These are phyloP conservation scores for Drosophila willistoni DNA, from an alignment of 1,140 invertebrate species.

Conservation along the genomic window DNA sequence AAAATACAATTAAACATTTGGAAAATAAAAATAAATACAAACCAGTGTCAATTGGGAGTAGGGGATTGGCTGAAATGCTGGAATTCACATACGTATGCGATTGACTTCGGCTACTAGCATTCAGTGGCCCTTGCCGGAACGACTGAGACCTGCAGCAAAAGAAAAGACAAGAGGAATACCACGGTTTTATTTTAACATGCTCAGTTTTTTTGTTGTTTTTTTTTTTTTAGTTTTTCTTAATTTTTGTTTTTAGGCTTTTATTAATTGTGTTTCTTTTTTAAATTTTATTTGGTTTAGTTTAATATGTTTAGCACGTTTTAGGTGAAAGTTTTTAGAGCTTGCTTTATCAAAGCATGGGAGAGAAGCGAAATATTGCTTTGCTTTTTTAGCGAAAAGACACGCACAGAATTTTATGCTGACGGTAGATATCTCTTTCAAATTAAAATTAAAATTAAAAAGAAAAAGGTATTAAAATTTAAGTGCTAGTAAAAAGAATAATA, in stretches of 20 bases:
- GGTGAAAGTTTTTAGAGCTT: slow-evolving; percentile 16
- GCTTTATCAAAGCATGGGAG: slow-evolving; percentile 3
- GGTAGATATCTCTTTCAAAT: slow-evolving; percentile 3
- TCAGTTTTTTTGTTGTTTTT: slow-evolving; percentile 58
- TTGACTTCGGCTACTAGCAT: slow-evolving; percentile 84
- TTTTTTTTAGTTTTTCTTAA: slow-evolving; percentile 19
- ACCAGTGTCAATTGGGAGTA: slow-evolving; percentile 90
- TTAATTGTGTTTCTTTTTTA: slow-evolving; percentile 10
- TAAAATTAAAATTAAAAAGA: background rate
- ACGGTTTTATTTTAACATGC: slow-evolving; percentile 83
- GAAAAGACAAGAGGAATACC: slow-evolving; percentile 87
- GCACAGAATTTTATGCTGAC: slow-evolving; percentile 2
- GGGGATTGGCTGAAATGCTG: slow-evolving; percentile 92
- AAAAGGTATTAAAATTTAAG: background rate
- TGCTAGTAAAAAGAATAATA: background rate
- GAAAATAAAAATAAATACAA: slow-evolving; percentile 84
- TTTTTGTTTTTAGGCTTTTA: slow-evolving; percentile 35
- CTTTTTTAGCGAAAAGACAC: slow-evolving; percentile 9
- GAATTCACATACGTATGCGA: slow-evolving; percentile 86
- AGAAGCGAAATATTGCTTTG: slow-evolving; percentile 8
- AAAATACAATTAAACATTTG: slow-evolving; percentile 49
- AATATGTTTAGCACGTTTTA: slow-evolving; percentile 20
- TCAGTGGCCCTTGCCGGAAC: slow-evolving; percentile 89
- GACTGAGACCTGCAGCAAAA: slow-evolving; percentile 92
- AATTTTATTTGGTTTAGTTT: slow-evolving; percentile 10